A percentile compares a stretch with the other conserved stretches of the same genome.
Conservation (phyloP, 2,113 vertebrate genomes). For the Siniperca knerii region DNA sequence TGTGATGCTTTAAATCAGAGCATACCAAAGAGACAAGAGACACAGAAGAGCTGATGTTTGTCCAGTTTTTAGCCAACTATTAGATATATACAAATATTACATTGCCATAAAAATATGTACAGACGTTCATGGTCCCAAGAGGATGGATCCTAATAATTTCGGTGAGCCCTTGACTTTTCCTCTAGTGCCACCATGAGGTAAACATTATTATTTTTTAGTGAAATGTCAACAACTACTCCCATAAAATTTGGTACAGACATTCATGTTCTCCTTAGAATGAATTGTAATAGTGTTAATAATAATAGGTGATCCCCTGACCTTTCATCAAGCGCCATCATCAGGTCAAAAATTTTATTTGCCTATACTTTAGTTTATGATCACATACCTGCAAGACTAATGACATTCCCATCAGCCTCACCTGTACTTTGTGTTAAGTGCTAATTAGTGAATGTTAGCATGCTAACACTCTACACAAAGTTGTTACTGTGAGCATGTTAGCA, state of each 20-base stretch:
- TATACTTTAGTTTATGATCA: too few relatives aligned
- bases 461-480: background rate
- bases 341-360: too few relatives aligned
- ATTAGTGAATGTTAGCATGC: too few relatives aligned
- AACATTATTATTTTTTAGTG: too few relatives aligned
- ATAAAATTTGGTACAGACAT: background rate
- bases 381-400: background rate
- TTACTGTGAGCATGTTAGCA: background rate
- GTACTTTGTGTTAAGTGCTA: too few relatives aligned
- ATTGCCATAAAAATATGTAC: background rate
- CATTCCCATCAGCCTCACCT: background rate
- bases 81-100: too few relatives aligned
- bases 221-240: too few relatives aligned
- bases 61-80: background rate
- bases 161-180: too few relatives aligned
- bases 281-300: too few relatives aligned
- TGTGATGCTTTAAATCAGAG: constrained; percentile 13
- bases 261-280: background rate
- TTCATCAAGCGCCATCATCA: background rate
- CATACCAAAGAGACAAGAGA: background rate
- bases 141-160: too few relatives aligned
- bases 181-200: too few relatives aligned
- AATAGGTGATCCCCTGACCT: background rate
- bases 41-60: background rate
- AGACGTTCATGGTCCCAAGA: too few relatives aligned